Conservation (phyloP, 1,140 invertebrate genomes). For the Tyrophagus putrescentiae region DNA sequence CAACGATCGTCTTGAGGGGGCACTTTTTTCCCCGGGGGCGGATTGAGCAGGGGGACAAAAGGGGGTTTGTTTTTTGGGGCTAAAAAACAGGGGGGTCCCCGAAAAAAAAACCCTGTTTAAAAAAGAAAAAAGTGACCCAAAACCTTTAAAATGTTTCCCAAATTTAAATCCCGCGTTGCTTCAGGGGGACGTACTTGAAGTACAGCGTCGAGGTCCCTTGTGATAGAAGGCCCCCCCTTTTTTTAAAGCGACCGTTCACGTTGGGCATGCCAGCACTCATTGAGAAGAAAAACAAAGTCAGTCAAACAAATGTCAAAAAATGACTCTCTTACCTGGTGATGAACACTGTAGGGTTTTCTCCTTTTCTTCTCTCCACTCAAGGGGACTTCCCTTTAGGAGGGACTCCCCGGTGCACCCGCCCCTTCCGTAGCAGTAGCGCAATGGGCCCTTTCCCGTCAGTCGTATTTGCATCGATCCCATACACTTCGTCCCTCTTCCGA, state of each 20-base stretch:
- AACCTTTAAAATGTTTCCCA: background rate
- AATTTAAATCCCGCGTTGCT: background rate
- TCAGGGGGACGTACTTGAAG: slow-evolving; percentile 9
- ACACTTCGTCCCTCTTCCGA: slow-evolving; percentile 34
- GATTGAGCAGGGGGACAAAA: background rate
- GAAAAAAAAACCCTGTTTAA: background rate
- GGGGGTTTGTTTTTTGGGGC: background rate
- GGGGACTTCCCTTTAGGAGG: slow-evolving; percentile 43
- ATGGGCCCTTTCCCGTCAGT: slow-evolving; percentile 43
- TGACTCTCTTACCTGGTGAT: background rate
- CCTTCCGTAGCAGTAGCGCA: slow-evolving; percentile 57
- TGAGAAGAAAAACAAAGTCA: too few relatives aligned
- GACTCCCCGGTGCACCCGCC: slow-evolving; percentile 51
- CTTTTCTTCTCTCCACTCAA: too few relatives aligned
- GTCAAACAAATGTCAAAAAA: too few relatives aligned
- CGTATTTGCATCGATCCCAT: slow-evolving; percentile 49
- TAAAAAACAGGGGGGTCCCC: background rate
- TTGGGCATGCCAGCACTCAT: too few relatives aligned
- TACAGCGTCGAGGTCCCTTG: background rate
- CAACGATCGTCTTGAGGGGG: background rate
- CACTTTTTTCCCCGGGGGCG: background rate
- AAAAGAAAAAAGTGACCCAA: background rate
- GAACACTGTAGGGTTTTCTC: background rate
- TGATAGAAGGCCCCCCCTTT: too few relatives aligned
- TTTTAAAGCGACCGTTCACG: too few relatives aligned